These are phyloP conservation scores for Neotoxoptera formosana DNA, from an alignment of 1,140 invertebrate species.

Conservation along the genomic window DNA sequence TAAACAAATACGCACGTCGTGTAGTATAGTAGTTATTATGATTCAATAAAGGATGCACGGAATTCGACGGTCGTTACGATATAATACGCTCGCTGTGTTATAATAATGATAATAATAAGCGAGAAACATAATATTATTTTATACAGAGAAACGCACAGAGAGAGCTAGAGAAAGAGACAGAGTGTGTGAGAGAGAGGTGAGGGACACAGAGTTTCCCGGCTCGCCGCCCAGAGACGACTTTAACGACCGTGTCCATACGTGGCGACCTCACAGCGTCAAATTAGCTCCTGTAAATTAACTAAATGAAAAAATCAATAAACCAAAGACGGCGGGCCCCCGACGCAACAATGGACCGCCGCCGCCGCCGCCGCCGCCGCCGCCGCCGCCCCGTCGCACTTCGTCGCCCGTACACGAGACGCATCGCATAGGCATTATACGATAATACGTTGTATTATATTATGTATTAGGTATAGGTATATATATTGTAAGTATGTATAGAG, in stretches of 20 bases:
- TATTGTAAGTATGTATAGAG: background rate
- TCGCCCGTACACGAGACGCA: background rate
- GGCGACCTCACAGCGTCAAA: slow-evolving; percentile 41
- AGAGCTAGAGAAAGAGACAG: background rate
- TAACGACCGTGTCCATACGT: slow-evolving; percentile 40
- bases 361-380: no score
- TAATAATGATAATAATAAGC: background rate
- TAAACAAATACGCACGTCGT: background rate
- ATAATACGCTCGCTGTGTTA: background rate
- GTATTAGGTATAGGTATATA: no score
- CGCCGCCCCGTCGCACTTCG: background rate
- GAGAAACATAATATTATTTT: background rate
- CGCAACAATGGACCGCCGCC: background rate
- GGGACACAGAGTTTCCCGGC: background rate
- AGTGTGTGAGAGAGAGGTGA: no score
- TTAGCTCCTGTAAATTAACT: slow-evolving; percentile 44
- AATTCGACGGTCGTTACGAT: slow-evolving; percentile 8
- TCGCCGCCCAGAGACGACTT: background rate
- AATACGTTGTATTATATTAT: background rate
- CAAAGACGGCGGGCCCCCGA: background rate
- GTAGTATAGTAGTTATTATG: background rate
- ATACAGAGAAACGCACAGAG: no score
- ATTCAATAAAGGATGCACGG: background rate
- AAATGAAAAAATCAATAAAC: slow-evolving; percentile 48
- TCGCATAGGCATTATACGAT: no score